A percentile compares a stretch with the other conserved stretches of the same genome.
Evolutionary conservation across 2,888 invertebrate genomes (phyloP).

Genomic region (Lymantria monacha): DNA sequence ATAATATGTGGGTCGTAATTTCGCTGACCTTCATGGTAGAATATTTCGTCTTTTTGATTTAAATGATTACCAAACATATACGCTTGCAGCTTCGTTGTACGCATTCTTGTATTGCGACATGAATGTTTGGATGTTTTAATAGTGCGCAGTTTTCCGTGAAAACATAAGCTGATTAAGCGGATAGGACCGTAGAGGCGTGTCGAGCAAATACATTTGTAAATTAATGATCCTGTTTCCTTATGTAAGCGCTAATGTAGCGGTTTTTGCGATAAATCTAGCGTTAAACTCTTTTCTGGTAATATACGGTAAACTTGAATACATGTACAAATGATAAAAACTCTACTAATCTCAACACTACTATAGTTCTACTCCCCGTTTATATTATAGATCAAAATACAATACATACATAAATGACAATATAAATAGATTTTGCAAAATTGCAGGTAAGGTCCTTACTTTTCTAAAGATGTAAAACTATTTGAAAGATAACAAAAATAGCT

Average conservation of each 20-base stretch:
- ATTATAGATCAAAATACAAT: too few relatives aligned
- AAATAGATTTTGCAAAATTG: too few relatives aligned
- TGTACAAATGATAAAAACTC: too few relatives aligned
- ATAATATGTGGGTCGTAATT: constrained; percentile 43
- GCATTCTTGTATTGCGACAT: constrained; percentile 4
- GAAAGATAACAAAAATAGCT: too few relatives aligned
- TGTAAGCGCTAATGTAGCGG: too few relatives aligned
- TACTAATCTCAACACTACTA: too few relatives aligned
- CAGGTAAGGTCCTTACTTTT: too few relatives aligned
- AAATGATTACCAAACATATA: constrained; percentile 41
- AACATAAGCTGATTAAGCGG: not conserved
- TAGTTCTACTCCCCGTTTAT: too few relatives aligned
- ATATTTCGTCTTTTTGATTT: constrained; percentile 47
- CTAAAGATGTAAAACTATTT: too few relatives aligned
- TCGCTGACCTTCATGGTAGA: constrained; percentile 49
- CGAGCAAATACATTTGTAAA: not conserved
- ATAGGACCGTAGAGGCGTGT: not conserved
- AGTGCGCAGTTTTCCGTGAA: not conserved
- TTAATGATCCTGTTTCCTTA: not conserved
- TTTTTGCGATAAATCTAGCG: not conserved
- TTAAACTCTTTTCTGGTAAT: not conserved
- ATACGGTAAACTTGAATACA: too few relatives aligned
- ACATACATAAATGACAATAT: too few relatives aligned
- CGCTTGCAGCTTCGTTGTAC: constrained; percentile 1
- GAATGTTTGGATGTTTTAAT: not conserved